Conservation (phyloP, 1,140 invertebrate genomes). For the Pseudomyrmex dendroicus region DNA sequence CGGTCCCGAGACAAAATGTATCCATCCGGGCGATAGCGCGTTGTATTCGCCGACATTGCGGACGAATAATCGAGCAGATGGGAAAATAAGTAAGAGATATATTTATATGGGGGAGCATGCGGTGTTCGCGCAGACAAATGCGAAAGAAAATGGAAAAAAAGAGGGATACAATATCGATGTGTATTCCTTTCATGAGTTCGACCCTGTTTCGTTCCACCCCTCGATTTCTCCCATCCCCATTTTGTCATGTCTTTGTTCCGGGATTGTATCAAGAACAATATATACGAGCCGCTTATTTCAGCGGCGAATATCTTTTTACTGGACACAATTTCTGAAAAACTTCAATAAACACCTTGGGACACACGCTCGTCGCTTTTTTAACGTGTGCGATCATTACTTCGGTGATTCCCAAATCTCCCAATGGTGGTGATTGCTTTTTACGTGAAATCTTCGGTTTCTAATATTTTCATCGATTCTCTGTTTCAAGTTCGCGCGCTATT, state of each 20-base stretch:
- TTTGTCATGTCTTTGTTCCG: constrained; percentile 12
- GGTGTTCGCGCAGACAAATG: not conserved
- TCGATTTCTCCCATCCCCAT: constrained; percentile 3
- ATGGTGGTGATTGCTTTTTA: not conserved
- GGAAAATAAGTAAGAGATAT: constrained; percentile 25
- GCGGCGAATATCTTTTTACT: not conserved
- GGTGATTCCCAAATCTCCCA: not conserved
- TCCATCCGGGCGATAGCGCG: not conserved
- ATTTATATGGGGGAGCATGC: constrained; percentile 10
- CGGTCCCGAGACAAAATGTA: constrained; percentile 10
- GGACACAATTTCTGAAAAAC: constrained; percentile 16
- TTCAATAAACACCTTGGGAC: not conserved
- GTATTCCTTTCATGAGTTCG: constrained; percentile 8
- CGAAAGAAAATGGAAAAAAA: not conserved
- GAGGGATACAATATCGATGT: not conserved
- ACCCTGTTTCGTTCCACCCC: not conserved
- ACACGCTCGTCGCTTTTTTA: not conserved
- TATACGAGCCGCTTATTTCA: constrained; percentile 18
- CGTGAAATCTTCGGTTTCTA: too few species aligned
- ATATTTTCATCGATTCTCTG: too few species aligned
- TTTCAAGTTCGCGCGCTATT: too few species aligned
- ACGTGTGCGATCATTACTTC: constrained; percentile 27
- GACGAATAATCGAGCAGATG: constrained; percentile 41
- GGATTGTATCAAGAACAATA: constrained; percentile 7
- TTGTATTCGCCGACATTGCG: not conserved